Base-by-base conservation (phyloP, 2,113 vertebrate genomes). In the Solea senegalensis region DNA sequence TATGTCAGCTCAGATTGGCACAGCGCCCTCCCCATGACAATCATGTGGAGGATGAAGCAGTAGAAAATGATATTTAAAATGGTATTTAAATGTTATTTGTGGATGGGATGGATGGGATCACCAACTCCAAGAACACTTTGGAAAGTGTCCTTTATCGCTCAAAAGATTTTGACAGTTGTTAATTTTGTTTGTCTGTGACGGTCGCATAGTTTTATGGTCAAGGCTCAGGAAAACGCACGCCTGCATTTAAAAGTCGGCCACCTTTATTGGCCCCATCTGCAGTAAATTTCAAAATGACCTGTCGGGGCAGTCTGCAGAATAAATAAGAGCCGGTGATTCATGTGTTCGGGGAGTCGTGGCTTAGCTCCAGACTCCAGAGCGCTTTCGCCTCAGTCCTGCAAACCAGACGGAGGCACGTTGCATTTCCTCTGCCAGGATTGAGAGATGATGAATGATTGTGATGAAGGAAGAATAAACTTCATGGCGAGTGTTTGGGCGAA, bases 241-340 rank as follows among this genome's bases (percentile, higher is more conserved):
- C 44, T 27, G 26, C 8, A 56, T 78, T 44, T 57, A 9, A 76
- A 34, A 72, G 44, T 65, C 61, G 27, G 14, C 54, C 10, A 26
- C 39, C 55, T 77, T 58, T 67, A 67, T 58, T 64, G 75, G 64
- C 50, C 64, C 68, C 67, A 69, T 65, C 61, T 75, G 70, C 15
- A 16, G 54, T 72, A 16, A 56, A 64, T 57, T 69, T 51, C 54
- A 54, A 66, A 86, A 76, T 46, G 46, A 49, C 46, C 54, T n/a
- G 26, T n/a, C 43, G 4, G 34, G 9, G 50, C 48, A 52, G 72
- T 51, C 59, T 54, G 64, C 58, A 61, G 58, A 57, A 80, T 81
- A 78, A 83, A 86, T 71, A 80, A 73, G 57, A 77, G 75, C 43
- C 27, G 2, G 49, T 80, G 75, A 80, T 78, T 86, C 65, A 76